Conservation (phyloP, 2,113 vertebrate species). For the Equus quagga region DNA sequence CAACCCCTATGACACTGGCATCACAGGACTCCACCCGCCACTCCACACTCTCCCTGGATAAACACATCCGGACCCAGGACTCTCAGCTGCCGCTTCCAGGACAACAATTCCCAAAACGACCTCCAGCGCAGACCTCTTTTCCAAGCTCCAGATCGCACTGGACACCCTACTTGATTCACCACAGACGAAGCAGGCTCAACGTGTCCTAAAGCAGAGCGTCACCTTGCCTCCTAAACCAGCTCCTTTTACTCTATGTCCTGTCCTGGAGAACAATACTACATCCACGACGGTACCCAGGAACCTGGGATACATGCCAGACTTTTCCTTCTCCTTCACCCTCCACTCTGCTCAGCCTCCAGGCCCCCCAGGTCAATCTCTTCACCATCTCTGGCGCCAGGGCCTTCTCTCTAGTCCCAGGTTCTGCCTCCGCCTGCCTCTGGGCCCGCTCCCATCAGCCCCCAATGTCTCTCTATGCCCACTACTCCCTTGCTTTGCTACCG, state of each 20-base stretch:
- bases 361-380: background rate
- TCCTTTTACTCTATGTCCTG: background rate
- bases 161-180: background rate
- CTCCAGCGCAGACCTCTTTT: background rate
- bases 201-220: background rate
- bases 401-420: background rate
- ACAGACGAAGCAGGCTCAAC: no score
- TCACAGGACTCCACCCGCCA: fast-evolving
- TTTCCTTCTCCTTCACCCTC: background rate
- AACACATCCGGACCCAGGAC: fast-evolving
- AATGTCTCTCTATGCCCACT: background rate
- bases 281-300: background rate
- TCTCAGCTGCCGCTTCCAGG: background rate
- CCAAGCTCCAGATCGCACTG: no score
- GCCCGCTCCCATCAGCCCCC: no score
- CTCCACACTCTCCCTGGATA: background rate
- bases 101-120: background rate
- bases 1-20: fast-evolving
- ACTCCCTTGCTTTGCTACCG: no score
- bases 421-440: background rate
- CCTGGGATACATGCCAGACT: no score
- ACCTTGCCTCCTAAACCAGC: no score
- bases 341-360: no score
- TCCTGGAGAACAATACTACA: background rate
- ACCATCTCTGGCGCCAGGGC: background rate